Percentiles rank a stretch among this genome's conserved stretches.
These are phyloP conservation scores for Numenius phaeopus DNA, from an alignment of 2,797 vertebrate genomes.

Conservation along the genomic window DNA sequence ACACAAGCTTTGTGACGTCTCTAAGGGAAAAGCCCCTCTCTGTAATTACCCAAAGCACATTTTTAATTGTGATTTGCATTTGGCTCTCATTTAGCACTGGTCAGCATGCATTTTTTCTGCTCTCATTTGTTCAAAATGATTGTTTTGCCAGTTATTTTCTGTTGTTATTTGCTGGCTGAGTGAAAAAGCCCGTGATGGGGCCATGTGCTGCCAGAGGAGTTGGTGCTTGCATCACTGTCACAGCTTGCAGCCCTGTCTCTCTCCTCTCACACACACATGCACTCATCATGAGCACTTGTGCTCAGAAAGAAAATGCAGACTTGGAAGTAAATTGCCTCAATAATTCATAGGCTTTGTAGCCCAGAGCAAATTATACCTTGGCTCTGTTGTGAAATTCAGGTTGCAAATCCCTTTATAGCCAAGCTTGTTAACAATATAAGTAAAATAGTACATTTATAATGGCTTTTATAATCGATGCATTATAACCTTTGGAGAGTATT, in stretches of 20 bases:
- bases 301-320: conserved; percentile 20
- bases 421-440: conserved; percentile 25
- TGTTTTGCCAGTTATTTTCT: conserved; percentile 13
- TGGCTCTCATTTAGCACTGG: neutral
- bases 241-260: neutral
- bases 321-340: conserved; percentile 66
- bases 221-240: neutral
- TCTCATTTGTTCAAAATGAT: neutral
- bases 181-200: neutral
- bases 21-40: conserved; percentile 16
- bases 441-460: conserved; percentile 30
- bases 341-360: conserved; percentile 66
- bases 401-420: conserved; percentile 57
- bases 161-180: conserved; percentile 20
- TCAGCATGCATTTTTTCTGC: neutral
- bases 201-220: neutral
- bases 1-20: neutral
- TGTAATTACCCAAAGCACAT: conserved; percentile 6
- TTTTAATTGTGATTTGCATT: conserved; percentile 5
- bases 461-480: conserved; percentile 24
- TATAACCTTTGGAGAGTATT: conserved; percentile 33
- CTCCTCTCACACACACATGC: neutral
- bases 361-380: conserved; percentile 59
- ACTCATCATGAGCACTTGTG: conserved; percentile 7
- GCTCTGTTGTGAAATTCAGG: conserved; percentile 46